Conservation (phyloP, 1,140 invertebrate species). For the Lordiphosa collinella region DNA sequence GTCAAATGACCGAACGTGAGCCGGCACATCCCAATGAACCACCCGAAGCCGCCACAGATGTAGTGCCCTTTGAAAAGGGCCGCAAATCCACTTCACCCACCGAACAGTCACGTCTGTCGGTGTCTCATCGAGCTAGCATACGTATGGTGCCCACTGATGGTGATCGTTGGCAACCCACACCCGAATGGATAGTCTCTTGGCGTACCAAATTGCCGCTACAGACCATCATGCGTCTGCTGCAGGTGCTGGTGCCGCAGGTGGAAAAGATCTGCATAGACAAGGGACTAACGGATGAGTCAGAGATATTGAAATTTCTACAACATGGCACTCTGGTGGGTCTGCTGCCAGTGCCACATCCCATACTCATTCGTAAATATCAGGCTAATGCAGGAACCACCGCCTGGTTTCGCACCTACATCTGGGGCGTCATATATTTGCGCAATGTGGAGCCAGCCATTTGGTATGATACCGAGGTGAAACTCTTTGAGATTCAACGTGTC, state of each 20-base stretch:
- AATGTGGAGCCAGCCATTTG: constrained; percentile 99
- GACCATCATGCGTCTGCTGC: constrained; percentile 98
- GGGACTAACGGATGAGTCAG: constrained; percentile 99
- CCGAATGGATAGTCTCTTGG: constrained; percentile 98
- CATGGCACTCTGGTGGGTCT: constrained; percentile 99
- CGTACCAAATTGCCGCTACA: constrained; percentile 98
- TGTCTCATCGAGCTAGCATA: constrained; percentile 73
- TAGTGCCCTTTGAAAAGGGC: constrained; percentile 44
- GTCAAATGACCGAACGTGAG: constrained; percentile 96
- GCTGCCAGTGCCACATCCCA: constrained; percentile 98
- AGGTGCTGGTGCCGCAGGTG: constrained; percentile 99
- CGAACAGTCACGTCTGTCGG: constrained; percentile 67
- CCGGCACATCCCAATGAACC: constrained; percentile 88
- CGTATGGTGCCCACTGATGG: constrained; percentile 64
- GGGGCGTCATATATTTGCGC: constrained; percentile 99
- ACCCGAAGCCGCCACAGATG: constrained; percentile 41
- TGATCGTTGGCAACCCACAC: constrained; percentile 88
- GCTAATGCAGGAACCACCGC: constrained; percentile 98
- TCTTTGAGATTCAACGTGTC: constrained; percentile 97
- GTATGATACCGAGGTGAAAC: constrained; percentile 99
- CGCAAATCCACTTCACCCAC: constrained; percentile 52
- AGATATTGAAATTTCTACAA: constrained; percentile 99
- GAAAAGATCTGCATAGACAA: constrained; percentile 99
- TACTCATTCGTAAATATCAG: constrained; percentile 99
- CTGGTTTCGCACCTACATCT: constrained; percentile 99